Evolutionary conservation across 1,140 invertebrate species (phyloP).

Genomic region (Ceratoteleas bidentatus): DNA sequence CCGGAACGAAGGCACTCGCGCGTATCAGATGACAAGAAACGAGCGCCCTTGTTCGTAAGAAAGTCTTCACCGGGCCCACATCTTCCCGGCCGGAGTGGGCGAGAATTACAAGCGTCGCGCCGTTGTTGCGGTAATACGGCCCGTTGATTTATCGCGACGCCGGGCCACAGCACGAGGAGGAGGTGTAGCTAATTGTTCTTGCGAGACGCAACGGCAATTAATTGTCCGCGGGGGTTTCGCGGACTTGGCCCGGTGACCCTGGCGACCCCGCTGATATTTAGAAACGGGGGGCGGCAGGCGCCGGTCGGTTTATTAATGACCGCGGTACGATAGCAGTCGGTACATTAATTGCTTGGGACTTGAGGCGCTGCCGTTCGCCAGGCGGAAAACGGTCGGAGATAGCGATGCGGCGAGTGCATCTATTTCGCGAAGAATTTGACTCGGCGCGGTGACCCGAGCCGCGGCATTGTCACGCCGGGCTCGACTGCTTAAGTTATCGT

Average conservation of each 20-base stretch:
- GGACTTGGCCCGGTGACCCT: too few species aligned
- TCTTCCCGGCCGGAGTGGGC: slow-evolving; percentile 70
- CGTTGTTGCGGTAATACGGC: slow-evolving; percentile 76
- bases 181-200: slow-evolving; percentile 80
- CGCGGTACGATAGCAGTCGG: slow-evolving; percentile 18
- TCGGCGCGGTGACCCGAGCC: slow-evolving; percentile 53
- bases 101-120: slow-evolving; percentile 78
- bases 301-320: slow-evolving; percentile 43
- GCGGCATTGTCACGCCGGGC: too few species aligned
- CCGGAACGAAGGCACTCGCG: slow-evolving; percentile 23
- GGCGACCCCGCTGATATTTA: background rate
- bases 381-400: slow-evolving; percentile 55
- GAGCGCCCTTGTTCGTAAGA: slow-evolving; percentile 64
- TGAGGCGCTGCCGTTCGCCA: slow-evolving; percentile 43
- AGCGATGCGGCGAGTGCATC: slow-evolving; percentile 46
- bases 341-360: slow-evolving; percentile 48
- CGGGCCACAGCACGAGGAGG: slow-evolving; percentile 70
- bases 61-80: slow-evolving; percentile 50
- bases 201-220: slow-evolving; percentile 75
- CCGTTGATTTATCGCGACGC: slow-evolving; percentile 76
- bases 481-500: too few species aligned
- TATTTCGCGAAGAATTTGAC: slow-evolving; percentile 61
- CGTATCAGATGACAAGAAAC: slow-evolving; percentile 64
- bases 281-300: slow-evolving; percentile 12
- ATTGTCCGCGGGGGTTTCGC: slow-evolving; percentile 59